Evolutionary conservation across 2,113 vertebrate genomes (phyloP).

Genomic region (Danionella cerebrum): DNA sequence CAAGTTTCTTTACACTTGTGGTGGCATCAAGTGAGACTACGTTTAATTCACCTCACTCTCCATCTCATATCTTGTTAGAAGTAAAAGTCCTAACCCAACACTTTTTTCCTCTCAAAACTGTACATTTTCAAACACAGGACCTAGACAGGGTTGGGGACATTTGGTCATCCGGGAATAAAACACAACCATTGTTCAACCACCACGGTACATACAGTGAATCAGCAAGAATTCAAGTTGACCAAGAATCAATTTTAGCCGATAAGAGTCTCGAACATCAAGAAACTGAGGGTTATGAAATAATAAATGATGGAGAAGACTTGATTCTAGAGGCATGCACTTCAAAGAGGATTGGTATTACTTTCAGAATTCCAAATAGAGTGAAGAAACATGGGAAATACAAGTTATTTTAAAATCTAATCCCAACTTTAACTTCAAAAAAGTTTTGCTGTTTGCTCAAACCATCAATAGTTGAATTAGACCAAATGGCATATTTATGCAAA

Average conservation of each 20-base stretch:
- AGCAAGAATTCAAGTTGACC: conserved; percentile 15
- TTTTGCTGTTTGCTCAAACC: not conserved
- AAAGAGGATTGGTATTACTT: conserved; percentile 29
- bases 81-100: no score
- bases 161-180: no score
- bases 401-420: conserved; percentile 18
- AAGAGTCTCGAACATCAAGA: conserved; percentile 31
- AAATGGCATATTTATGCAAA: not conserved
- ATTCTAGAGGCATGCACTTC: conserved; percentile 34
- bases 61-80: not conserved
- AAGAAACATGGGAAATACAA: conserved; percentile 17
- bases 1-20: not conserved
- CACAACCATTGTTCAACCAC: no score
- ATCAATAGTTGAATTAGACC: no score
- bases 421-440: not conserved
- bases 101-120: not conserved
- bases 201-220: no score
- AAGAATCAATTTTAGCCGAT: conserved; percentile 26
- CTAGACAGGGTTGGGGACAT: no score
- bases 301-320: conserved; percentile 29
- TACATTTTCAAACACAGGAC: not conserved
- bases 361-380: not conserved
- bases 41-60: not conserved
- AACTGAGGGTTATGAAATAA: conserved; percentile 33
- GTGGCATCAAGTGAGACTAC: no score